These are phyloP conservation scores for Ophioderma brevispina DNA, from an alignment of 35 echinoderm and acorn worm species.

Conservation along the genomic window DNA sequence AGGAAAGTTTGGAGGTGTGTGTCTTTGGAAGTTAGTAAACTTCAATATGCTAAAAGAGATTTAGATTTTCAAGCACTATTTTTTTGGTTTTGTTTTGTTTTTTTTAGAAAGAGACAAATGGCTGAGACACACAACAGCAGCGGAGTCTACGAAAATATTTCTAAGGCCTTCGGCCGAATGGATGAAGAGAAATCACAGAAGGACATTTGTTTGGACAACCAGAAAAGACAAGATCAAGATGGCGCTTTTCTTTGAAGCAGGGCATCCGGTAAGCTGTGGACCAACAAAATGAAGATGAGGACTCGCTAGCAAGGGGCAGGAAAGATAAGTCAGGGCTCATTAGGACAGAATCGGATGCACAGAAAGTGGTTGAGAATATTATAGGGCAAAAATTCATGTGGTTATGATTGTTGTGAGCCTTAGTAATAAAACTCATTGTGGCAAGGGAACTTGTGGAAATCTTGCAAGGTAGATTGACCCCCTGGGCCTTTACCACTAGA, in stretches of 20 bases:
- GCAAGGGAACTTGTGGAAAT: too few relatives aligned
- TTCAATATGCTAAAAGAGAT: too few relatives aligned
- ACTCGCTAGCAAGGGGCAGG: neutral
- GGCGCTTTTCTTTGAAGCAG: constrained; percentile 91
- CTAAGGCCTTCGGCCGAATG: constrained; percentile 64
- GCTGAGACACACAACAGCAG: constrained; percentile 56
- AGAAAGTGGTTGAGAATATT: constrained; percentile 20
- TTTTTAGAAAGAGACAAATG: constrained; percentile 54
- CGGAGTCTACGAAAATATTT: constrained; percentile 68
- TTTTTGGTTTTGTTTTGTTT: too few relatives aligned
- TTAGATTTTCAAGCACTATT: too few relatives aligned
- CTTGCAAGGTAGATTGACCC: too few relatives aligned
- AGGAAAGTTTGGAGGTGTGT: too few relatives aligned
- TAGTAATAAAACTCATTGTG: too few relatives aligned
- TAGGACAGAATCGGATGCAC: constrained; percentile 33
- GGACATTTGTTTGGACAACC: constrained; percentile 42
- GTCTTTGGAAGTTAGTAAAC: too few relatives aligned
- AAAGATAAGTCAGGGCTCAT: constrained; percentile 1
- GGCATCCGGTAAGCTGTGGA: constrained; percentile 91
- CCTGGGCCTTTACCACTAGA: too few relatives aligned
- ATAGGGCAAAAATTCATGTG: neutral
- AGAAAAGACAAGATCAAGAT: constrained; percentile 77
- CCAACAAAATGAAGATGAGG: constrained; percentile 68
- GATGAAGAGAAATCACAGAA: constrained; percentile 24
- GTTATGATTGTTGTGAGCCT: too few relatives aligned